Conservation (phyloP, 1,140 invertebrate species). For the Zaprionus capensis region DNA sequence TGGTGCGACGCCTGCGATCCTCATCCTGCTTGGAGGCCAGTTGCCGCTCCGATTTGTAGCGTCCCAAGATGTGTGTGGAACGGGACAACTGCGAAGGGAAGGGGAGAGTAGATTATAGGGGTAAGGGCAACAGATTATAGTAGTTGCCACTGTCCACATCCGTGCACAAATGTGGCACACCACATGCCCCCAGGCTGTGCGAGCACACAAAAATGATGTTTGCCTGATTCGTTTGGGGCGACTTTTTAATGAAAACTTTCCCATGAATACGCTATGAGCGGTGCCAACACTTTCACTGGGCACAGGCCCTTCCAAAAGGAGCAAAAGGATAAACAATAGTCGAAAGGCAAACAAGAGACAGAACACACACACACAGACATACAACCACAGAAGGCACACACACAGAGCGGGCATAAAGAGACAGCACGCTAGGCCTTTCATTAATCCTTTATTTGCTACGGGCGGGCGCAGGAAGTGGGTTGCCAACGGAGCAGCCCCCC, state of each 20-base stretch:
- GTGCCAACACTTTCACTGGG: conserved; percentile 67
- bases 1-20: conserved; percentile 92
- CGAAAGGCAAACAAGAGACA: conserved; percentile 47
- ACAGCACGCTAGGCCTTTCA: conserved; percentile 46
- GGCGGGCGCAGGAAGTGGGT: neutral
- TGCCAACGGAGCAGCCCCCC: neutral
- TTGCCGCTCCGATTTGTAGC: conserved; percentile 92
- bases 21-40: conserved; percentile 91
- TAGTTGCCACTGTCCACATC: conserved; percentile 30
- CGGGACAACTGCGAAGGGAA: conserved; percentile 62
- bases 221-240: conserved; percentile 36
- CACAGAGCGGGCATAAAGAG: conserved; percentile 18
- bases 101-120: too few relatives aligned
- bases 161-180: conserved; percentile 59
- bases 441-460: conserved; percentile 59
- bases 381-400: conserved; percentile 12
- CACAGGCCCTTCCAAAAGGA: neutral
- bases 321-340: conserved; percentile 27
- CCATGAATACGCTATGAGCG: conserved; percentile 70
- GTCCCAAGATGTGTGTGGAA: conserved; percentile 89
- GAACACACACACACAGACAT: conserved; percentile 29
- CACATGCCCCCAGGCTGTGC: conserved; percentile 50
- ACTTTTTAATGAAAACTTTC: conserved; percentile 59
- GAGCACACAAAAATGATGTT: conserved; percentile 60
- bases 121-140: conserved; percentile 1